Conservation (phyloP, 2,113 vertebrate species). For the Mionectes macconnelli region DNA sequence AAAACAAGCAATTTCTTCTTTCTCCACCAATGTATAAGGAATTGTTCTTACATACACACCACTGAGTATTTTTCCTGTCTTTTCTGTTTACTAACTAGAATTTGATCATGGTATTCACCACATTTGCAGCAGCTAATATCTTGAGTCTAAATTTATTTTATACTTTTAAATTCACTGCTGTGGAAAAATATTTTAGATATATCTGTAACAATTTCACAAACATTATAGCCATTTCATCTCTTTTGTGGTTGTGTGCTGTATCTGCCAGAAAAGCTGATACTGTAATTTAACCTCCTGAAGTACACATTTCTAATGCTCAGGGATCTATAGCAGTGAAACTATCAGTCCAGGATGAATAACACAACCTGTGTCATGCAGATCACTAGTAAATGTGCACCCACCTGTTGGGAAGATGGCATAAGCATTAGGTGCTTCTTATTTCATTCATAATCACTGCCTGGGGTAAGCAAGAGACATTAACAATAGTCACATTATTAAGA, state of each 20-base stretch:
- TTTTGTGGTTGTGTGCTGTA: background rate
- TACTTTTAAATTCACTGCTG: background rate
- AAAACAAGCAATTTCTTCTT: background rate
- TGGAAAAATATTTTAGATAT: background rate
- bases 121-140: background rate
- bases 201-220: background rate
- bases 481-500: background rate
- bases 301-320: background rate
- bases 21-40: background rate
- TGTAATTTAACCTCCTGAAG: background rate
- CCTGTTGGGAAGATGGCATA: background rate
- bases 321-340: background rate
- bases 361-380: background rate
- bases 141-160: background rate
- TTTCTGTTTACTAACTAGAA: background rate
- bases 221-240: background rate
- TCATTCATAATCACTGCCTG: background rate
- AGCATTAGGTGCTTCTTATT: background rate
- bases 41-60: background rate
- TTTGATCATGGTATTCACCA: background rate
- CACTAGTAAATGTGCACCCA: background rate
- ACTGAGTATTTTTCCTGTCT: background rate
- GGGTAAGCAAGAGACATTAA: background rate
- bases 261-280: background rate
- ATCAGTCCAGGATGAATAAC: background rate